phyloP scores from a whole-genome alignment of 2,113 vertebrate species.

The Scatophagus argus region DNA sequence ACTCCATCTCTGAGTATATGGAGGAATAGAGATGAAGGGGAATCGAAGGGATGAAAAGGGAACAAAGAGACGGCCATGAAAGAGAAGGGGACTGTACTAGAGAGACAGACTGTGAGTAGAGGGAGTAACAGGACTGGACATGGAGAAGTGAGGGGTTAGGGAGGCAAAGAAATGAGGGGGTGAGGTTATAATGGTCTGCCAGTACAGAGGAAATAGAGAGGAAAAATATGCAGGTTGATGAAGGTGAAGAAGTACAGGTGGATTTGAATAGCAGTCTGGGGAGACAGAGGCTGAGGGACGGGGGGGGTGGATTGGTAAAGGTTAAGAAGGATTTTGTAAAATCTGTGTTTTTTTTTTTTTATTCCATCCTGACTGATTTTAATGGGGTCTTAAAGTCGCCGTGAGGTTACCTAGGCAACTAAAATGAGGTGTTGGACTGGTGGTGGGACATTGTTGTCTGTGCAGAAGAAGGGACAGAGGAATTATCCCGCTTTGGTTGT shows the following conservation, averaged over 20 bases:
- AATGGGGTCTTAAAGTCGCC: slow-evolving; percentile 72
- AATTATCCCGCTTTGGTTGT: slow-evolving; percentile 28
- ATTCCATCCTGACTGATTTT: slow-evolving; percentile 68
- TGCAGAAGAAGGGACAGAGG: slow-evolving; percentile 37
- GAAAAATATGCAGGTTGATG: slow-evolving; percentile 53
- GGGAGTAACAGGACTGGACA: slow-evolving; percentile 23
- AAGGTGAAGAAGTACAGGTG: slow-evolving; percentile 62
- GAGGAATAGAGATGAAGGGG: slow-evolving; percentile 64
- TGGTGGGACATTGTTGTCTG: slow-evolving; percentile 54
- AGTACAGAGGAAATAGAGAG: slow-evolving; percentile 35
- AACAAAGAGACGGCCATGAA: slow-evolving; percentile 49
- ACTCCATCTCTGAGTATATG: slow-evolving; percentile 54
- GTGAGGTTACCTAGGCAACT: slow-evolving; percentile 79
- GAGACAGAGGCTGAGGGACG: slow-evolving; percentile 41
- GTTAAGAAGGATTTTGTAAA: slow-evolving; percentile 77
- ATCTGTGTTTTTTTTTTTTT: slow-evolving; percentile 65
- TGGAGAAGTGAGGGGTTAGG: slow-evolving; percentile 42
- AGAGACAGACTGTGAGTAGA: slow-evolving; percentile 45
- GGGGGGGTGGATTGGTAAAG: slow-evolving; percentile 51
- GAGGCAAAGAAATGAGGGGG: slow-evolving; percentile 48
- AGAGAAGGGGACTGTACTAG: slow-evolving; percentile 47
- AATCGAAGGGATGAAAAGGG: slow-evolving; percentile 56
- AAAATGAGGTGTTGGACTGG: slow-evolving; percentile 46
- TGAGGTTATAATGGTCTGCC: slow-evolving; percentile 49
- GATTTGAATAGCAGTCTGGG: slow-evolving; percentile 60